Percentiles rank a stretch among this genome's conserved stretches.
These are phyloP conservation scores for Bactericera cockerelli DNA, from an alignment of 1,140 invertebrate genomes.

Conservation along the genomic window DNA sequence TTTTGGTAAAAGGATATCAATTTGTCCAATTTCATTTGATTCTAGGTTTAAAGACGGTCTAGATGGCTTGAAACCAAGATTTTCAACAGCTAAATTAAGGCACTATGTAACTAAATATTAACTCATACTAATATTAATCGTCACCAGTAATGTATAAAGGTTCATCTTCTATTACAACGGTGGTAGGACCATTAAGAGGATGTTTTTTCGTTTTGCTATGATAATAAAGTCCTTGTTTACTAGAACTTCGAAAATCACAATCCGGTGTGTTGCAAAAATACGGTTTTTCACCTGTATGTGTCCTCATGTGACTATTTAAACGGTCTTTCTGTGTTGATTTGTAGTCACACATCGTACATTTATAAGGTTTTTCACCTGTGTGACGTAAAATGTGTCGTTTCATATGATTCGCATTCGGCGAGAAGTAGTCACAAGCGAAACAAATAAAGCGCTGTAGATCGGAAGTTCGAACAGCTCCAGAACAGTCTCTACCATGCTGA, in stretches of 20 bases:
- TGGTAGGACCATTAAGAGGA: background rate
- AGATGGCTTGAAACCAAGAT: no score
- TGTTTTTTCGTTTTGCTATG: background rate
- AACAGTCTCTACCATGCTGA: background rate
- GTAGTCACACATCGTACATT: slow-evolving; percentile 11
- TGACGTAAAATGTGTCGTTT: slow-evolving; percentile 35
- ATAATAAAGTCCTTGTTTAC: background rate
- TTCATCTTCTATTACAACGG: background rate
- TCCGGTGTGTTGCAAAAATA: slow-evolving; percentile 10
- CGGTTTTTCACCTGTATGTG: slow-evolving; percentile 14
- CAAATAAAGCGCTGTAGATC: background rate
- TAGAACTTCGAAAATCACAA: slow-evolving; percentile 11
- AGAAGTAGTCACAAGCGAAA: background rate
- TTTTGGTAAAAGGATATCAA: no score
- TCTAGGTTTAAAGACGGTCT: no score
- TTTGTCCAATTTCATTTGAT: no score
- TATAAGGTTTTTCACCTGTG: slow-evolving; percentile 46
- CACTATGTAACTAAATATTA: no score
- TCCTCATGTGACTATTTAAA: slow-evolving; percentile 10
- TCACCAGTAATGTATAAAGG: no score
- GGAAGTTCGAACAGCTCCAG: background rate
- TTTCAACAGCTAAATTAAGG: no score
- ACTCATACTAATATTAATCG: no score
- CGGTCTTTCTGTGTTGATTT: slow-evolving; percentile 1
- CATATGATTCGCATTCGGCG: background rate